These are phyloP conservation scores for Epinotia demarniana DNA, from an alignment of 2,888 invertebrate genomes.

Conservation along the genomic window DNA sequence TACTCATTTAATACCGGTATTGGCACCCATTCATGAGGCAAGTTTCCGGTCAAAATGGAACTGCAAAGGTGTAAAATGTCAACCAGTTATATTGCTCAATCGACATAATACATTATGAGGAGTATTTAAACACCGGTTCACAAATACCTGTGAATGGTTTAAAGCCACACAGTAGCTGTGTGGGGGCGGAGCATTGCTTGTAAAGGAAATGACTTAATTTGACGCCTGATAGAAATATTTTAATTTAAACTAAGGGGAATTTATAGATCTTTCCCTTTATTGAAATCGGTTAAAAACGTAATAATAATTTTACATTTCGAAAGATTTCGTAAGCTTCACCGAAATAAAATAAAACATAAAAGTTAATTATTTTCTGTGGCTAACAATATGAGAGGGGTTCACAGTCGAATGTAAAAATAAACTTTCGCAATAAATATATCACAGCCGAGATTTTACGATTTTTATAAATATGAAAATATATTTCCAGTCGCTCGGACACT, in stretches of 20 bases:
- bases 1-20: constrained; percentile 1
- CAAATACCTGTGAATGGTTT: neutral
- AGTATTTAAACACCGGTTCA: constrained; percentile 21
- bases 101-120: constrained; percentile 17
- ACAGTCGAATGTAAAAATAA: constrained; percentile 17
- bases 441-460: constrained; percentile 12
- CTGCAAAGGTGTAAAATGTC: constrained; percentile 41
- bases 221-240: neutral
- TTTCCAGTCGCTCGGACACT: constrained; percentile 16
- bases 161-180: neutral
- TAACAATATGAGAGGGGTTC: constrained; percentile 5
- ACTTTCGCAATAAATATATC: constrained; percentile 29
- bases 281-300: too few species aligned
- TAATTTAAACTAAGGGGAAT: too few species aligned
- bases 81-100: constrained; percentile 38
- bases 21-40: constrained; percentile 34
- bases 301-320: too few species aligned
- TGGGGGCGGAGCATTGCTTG: constrained; percentile 2
- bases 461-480: constrained; percentile 15
- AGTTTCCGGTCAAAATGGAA: constrained; percentile 39
- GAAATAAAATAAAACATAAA: neutral
- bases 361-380: neutral
- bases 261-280: too few species aligned
- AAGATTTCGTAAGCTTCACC: neutral
- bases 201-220: constrained; percentile 11